Base-by-base conservation (phyloP, 2,797 vertebrate genomes). In the Oreortyx pictus region DNA sequence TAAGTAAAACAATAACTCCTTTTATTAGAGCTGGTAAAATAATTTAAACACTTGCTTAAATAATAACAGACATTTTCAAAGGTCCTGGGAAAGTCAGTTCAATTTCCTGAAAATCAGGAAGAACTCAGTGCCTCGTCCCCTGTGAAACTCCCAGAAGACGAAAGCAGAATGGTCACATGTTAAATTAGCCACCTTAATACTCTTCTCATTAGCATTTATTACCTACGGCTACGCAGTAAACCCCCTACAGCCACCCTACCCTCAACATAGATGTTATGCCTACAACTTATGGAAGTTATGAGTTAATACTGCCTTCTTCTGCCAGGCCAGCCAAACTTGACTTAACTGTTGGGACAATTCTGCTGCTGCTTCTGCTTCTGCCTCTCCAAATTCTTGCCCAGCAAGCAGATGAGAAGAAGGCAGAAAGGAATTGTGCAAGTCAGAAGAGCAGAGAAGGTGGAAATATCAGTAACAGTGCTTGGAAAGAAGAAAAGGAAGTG, bases 161-260 rank as follows among this genome's bases (percentile, higher is more conserved):
- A 77, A 92, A 79, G 15, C 43, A 83, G 56, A 56, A 71, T 4
- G 43, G 17, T 29, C 67, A 39, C 29, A 18, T 46, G 9, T 72
- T 83, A 62, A 41, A 66, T 62, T 50, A 72, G 16, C 44, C 92
- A 59, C 22, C 52, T 95, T 93, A 49, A n/a, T 88, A 91, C 82
- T 43, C 16, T 23, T 33, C 18, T 61, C 93, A 81, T 88, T 97
- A 91, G 75, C 39, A 86, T 89, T 85, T 90, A 44, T 86, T 50
- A 85, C 80, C 66, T 61, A 60, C 23, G 90, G 29, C 74, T 94
- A 72, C 56, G 70, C 39, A 76, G 46, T 77, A 92, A 95, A 78
- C 39, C 59, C 54, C 83, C 76, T 73, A 82, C 54, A 78, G 75
- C 44, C 47, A 91, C 46, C 60, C 9, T 77, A 14, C 39, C 7